A percentile compares a stretch with the other conserved stretches of the same genome.
These are phyloP conservation scores for Anneissia japonica DNA, from an alignment of 35 echinoderm and acorn worm genomes.

Conservation along the genomic window DNA sequence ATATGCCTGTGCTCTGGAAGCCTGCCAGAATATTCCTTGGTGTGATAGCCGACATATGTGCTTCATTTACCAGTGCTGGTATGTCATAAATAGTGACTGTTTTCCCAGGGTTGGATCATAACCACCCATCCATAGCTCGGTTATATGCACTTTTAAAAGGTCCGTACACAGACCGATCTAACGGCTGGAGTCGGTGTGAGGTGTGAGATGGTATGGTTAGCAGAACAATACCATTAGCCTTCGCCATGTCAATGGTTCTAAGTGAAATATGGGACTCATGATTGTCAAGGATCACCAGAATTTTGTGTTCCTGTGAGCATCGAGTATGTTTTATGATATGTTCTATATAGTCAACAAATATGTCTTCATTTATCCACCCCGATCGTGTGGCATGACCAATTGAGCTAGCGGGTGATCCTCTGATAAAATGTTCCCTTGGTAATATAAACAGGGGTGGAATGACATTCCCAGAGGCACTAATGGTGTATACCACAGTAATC, in stretches of 20 bases:
- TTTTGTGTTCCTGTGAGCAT: slow-evolving; percentile 13
- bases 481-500: slow-evolving; percentile 8
- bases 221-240: neutral
- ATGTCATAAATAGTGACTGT: slow-evolving; percentile 6
- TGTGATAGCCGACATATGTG: neutral
- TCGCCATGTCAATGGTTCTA: neutral
- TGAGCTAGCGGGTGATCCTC: slow-evolving; percentile 3
- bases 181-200: slow-evolving; percentile 7
- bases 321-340: slow-evolving; percentile 12
- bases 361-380: neutral
- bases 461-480: neutral
- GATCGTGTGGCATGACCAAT: neutral
- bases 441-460: slow-evolving; percentile 22
- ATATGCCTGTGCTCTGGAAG: slow-evolving; percentile 21
- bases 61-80: slow-evolving; percentile 14
- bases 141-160: slow-evolving; percentile 4
- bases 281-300: slow-evolving; percentile 25
- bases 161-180: slow-evolving; percentile 7
- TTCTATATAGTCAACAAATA: slow-evolving; percentile 4
- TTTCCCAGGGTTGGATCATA: neutral
- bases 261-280: slow-evolving; percentile 27
- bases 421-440: slow-evolving; percentile 20
- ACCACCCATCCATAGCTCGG: slow-evolving; percentile 26
- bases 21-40: slow-evolving; percentile 17
- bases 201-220: slow-evolving; percentile 13